Evolutionary conservation across 2,888 invertebrate species (phyloP).

Genomic region (Adineta ricciae): DNA sequence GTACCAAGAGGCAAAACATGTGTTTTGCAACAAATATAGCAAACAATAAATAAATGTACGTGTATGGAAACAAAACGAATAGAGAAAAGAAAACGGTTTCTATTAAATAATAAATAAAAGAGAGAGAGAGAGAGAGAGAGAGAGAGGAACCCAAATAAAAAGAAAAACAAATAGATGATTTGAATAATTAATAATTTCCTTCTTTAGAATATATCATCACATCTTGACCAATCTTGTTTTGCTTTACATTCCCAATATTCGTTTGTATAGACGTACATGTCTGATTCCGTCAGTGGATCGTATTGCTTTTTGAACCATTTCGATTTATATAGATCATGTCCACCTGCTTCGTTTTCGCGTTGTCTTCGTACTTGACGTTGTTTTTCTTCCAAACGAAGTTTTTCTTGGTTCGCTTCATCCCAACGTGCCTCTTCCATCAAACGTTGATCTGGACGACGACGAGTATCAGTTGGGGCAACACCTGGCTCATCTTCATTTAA

Average conservation of each 20-base stretch:
- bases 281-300: conserved; percentile 59
- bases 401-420: conserved; percentile 67
- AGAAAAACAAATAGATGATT: neutral
- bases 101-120: neutral
- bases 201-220: conserved; percentile 72
- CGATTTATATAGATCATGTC: neutral
- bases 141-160: neutral
- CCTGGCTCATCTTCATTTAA: conserved; percentile 84
- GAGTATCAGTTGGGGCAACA: conserved; percentile 86
- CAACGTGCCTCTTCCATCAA: conserved; percentile 71
- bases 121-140: too few relatives aligned
- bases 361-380: conserved; percentile 70
- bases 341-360: conserved; percentile 56
- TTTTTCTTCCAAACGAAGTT: conserved; percentile 78
- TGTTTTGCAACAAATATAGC: neutral
- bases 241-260: conserved; percentile 86
- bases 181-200: neutral
- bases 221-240: conserved; percentile 72
- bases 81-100: neutral
- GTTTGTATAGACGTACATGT: conserved; percentile 72
- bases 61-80: too few relatives aligned
- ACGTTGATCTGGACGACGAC: conserved; percentile 85
- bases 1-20: neutral
- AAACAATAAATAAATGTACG: neutral
- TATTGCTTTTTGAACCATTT: conserved; percentile 78